Evolutionary conservation across 2,113 vertebrate genomes (phyloP).

Genomic region (Pagrus major): DNA sequence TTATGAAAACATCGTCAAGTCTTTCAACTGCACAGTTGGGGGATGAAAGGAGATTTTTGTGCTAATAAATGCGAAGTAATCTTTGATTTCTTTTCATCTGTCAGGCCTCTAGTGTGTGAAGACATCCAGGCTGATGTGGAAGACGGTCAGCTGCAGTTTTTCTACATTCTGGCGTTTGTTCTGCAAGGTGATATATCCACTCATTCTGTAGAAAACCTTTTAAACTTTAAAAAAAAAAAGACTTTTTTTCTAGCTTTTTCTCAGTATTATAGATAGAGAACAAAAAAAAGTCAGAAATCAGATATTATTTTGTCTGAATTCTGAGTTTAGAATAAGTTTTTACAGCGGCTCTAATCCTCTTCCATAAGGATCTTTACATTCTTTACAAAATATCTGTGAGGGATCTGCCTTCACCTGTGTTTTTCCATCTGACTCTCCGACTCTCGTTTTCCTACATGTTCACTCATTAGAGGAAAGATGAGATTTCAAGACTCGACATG

Average conservation of each 20-base stretch:
- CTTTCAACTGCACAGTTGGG: background rate
- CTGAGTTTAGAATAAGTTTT: too few species aligned
- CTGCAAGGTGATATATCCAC: conserved; percentile 82
- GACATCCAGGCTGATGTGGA: conserved; percentile 76
- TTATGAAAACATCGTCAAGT: background rate
- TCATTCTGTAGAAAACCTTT: too few species aligned
- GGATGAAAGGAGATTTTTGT: background rate
- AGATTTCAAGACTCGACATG: conserved; percentile 16
- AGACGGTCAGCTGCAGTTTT: conserved; percentile 84
- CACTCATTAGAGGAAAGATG: background rate
- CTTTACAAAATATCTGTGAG: background rate
- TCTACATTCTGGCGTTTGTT: conserved; percentile 89
- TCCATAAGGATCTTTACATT: background rate
- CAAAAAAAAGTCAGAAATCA: too few species aligned
- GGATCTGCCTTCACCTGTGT: background rate
- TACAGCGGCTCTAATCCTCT: too few species aligned
- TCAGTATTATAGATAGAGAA: too few species aligned
- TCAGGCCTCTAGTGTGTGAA: conserved; percentile 83
- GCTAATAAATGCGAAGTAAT: background rate
- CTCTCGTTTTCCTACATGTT: background rate
- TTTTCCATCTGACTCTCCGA: background rate
- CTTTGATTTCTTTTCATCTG: conserved; percentile 9
- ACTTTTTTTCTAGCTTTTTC: too few species aligned
- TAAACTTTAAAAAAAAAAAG: too few species aligned
- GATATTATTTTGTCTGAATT: too few species aligned